Percentiles rank a stretch among this genome's conserved stretches.
Evolutionary conservation across 2,113 vertebrate genomes (phyloP).

Genomic region (Trogon melanurus): DNA sequence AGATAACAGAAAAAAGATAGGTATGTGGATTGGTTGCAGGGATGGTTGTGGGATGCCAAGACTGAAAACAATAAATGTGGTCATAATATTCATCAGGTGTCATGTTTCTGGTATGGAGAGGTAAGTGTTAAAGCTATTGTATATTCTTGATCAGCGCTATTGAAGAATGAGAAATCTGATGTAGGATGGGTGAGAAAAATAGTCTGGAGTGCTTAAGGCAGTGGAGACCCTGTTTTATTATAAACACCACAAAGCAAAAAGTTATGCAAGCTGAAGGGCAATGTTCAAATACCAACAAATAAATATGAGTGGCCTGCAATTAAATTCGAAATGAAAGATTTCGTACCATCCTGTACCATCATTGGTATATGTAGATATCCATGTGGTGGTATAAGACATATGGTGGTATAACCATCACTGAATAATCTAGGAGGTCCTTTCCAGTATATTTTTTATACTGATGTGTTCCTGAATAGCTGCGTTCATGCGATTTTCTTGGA

Average conservation of each 20-base stretch:
- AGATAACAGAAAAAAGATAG: neutral
- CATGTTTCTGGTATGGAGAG: neutral
- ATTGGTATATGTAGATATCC: rapidly evolving
- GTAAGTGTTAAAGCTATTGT: neutral
- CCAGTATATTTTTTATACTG: neutral
- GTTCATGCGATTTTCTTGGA: neutral
- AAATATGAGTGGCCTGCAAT: neutral
- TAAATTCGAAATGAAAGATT: neutral
- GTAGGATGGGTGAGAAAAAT: neutral
- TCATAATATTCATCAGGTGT: neutral
- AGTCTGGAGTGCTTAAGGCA: neutral
- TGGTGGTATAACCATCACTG: neutral
- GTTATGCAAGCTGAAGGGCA: neutral
- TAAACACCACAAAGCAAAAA: neutral
- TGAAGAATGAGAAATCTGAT: neutral
- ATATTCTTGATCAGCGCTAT: neutral
- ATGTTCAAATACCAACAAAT: neutral
- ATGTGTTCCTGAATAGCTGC: neutral
- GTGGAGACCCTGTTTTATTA: neutral
- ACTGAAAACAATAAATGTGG: neutral
- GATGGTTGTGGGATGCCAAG: neutral
- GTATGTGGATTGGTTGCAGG: neutral
- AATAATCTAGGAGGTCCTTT: neutral
- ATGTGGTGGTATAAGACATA: neutral
- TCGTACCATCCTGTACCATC: neutral